These are phyloP conservation scores for Spodoptera picta DNA, from an alignment of 2,888 invertebrate genomes.

Conservation along the genomic window DNA sequence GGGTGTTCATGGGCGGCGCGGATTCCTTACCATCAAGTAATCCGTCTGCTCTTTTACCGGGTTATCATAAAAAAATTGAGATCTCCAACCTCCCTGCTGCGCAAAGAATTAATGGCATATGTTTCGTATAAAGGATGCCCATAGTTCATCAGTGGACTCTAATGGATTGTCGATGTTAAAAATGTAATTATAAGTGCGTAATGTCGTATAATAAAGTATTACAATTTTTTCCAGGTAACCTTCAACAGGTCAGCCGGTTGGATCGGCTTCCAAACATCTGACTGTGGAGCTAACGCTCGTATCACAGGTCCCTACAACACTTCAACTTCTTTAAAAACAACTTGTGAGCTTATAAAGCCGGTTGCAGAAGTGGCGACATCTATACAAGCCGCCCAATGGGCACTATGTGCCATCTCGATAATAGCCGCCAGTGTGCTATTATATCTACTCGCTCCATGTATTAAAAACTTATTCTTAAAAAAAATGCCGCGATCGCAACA, in stretches of 20 bases:
- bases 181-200: too few species aligned
- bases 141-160: too few species aligned
- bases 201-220: too few species aligned
- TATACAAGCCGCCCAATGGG: conserved; percentile 81
- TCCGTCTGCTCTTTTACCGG: too few species aligned
- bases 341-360: conserved; percentile 66
- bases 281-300: conserved; percentile 78
- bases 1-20: too few species aligned
- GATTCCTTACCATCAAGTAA: too few species aligned
- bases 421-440: conserved; percentile 74
- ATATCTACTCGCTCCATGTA: conserved; percentile 77
- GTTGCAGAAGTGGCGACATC: conserved; percentile 70
- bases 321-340: conserved; percentile 63
- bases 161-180: too few species aligned
- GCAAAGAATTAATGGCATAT: too few species aligned
- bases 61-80: too few species aligned
- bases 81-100: too few species aligned
- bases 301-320: conserved; percentile 79
- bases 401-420: conserved; percentile 74
- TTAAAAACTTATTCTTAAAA: conserved; percentile 69
- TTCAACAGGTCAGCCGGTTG: conserved; percentile 85
- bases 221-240: conserved; percentile 70
- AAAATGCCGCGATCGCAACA: conserved; percentile 69
- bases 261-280: conserved; percentile 81
- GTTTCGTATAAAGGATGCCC: too few species aligned